These are phyloP conservation scores for Ahaetulla prasina DNA, from an alignment of 2,113 vertebrate genomes.

Conservation along the genomic window DNA sequence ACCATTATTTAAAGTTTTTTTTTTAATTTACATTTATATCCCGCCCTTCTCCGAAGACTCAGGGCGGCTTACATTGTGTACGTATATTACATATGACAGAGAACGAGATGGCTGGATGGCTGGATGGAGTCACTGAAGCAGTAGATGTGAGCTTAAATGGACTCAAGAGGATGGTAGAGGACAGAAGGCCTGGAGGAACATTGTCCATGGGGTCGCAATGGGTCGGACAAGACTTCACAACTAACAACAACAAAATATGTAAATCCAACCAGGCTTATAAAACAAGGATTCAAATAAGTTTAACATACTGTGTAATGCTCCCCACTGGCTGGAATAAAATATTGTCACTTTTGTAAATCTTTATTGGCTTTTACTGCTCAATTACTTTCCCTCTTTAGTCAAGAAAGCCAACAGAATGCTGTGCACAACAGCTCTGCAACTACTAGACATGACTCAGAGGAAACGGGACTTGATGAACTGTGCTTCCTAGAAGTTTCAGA, in stretches of 20 bases:
- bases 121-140: too few species aligned
- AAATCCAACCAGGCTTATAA: neutral
- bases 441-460: slow-evolving; percentile 41
- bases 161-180: too few species aligned
- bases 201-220: too few species aligned
- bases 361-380: slow-evolving; percentile 42
- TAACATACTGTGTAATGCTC: neutral
- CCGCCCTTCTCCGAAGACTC: too few species aligned
- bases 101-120: too few species aligned
- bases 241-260: neutral
- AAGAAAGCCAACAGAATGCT: slow-evolving; percentile 32
- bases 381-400: slow-evolving; percentile 26
- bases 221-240: too few species aligned
- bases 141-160: too few species aligned
- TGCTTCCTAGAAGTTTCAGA: slow-evolving; percentile 35
- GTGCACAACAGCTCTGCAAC: slow-evolving; percentile 24
- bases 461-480: slow-evolving; percentile 49
- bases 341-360: slow-evolving; percentile 24
- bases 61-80: too few species aligned
- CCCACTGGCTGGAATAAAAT: neutral
- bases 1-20: neutral
- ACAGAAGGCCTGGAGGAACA: too few species aligned
- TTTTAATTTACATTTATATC: too few species aligned
- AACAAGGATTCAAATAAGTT: neutral
- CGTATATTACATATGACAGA: too few species aligned